Percentiles rank a stretch among this genome's conserved stretches.
These are phyloP conservation scores for Pycnonotus jocosus DNA, from an alignment of 2,113 vertebrate genomes.

Conservation along the genomic window DNA sequence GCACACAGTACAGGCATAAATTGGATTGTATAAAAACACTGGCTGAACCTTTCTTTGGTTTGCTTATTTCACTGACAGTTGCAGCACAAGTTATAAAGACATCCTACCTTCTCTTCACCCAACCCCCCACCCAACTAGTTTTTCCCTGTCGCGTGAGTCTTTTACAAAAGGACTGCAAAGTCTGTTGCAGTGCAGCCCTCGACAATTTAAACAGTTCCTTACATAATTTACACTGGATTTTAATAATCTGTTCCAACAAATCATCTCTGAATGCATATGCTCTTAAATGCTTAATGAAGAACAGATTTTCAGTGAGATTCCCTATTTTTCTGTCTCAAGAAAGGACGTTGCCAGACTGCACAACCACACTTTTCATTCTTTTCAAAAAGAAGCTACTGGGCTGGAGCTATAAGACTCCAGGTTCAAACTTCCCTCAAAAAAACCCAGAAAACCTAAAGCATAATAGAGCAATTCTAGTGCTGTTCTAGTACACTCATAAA, in stretches of 20 bases:
- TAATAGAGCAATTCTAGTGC: neutral
- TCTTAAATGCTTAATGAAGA: neutral
- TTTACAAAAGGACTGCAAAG: neutral
- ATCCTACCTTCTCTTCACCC: neutral
- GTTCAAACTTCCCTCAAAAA: neutral
- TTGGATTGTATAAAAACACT: neutral
- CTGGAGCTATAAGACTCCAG: neutral
- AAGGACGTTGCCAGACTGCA: neutral
- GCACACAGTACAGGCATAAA: neutral
- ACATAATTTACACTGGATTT: neutral
- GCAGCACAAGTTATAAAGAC: neutral
- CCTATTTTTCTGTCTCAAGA: neutral
- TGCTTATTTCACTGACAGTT: neutral
- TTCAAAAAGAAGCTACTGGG: neutral
- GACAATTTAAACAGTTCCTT: neutral
- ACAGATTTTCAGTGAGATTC: neutral
- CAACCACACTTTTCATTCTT: neutral
- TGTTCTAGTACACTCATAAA: neutral
- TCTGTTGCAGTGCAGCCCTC: neutral
- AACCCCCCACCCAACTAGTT: neutral
- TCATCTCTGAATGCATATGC: neutral
- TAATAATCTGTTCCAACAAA: neutral
- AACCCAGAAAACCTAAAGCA: neutral
- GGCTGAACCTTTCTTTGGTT: neutral
- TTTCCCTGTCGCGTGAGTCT: fast-evolving